A percentile compares a stretch with the other conserved stretches of the same genome.
phyloP scores from a whole-genome alignment of 2,888 invertebrate species.

The Campaea margaritaria region DNA sequence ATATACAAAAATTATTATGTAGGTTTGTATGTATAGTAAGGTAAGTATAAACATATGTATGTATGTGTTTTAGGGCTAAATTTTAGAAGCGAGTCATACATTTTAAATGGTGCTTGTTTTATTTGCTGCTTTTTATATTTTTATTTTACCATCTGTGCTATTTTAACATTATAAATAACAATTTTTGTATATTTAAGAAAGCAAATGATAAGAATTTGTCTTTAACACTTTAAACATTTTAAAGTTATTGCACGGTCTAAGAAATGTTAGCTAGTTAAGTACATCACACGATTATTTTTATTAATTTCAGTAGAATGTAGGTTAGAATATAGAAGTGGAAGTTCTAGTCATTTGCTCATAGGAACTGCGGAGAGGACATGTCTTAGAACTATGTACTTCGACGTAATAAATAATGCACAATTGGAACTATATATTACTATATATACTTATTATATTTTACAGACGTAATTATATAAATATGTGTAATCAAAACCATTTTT shows the following conservation, averaged over 20 bases:
- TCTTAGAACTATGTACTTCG: constrained; percentile 31
- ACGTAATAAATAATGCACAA: neutral
- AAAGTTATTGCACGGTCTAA: constrained; percentile 31
- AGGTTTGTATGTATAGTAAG: constrained; percentile 33
- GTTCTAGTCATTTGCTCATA: constrained; percentile 54
- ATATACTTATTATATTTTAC: too few species aligned
- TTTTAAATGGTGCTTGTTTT: constrained; percentile 65
- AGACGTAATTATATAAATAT: too few species aligned
- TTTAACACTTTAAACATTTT: constrained; percentile 6
- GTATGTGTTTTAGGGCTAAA: constrained; percentile 47
- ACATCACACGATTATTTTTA: constrained; percentile 8
- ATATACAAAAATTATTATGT: constrained; percentile 6
- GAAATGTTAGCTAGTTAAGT: constrained; percentile 12
- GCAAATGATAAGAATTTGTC: constrained; percentile 57
- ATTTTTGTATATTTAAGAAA: constrained; percentile 34
- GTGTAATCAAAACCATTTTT: too few species aligned
- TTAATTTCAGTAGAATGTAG: constrained; percentile 5
- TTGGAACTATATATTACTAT: too few species aligned
- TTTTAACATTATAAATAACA: constrained; percentile 24
- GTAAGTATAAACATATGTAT: constrained; percentile 51
- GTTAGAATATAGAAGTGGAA: constrained; percentile 2
- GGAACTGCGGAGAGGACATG: constrained; percentile 49
- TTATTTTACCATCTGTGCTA: constrained; percentile 49
- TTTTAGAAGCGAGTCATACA: constrained; percentile 60
- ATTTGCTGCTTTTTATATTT: constrained; percentile 72